phyloP scores from a whole-genome alignment of 2,888 invertebrate species.

The Chironomus tentans region DNA sequence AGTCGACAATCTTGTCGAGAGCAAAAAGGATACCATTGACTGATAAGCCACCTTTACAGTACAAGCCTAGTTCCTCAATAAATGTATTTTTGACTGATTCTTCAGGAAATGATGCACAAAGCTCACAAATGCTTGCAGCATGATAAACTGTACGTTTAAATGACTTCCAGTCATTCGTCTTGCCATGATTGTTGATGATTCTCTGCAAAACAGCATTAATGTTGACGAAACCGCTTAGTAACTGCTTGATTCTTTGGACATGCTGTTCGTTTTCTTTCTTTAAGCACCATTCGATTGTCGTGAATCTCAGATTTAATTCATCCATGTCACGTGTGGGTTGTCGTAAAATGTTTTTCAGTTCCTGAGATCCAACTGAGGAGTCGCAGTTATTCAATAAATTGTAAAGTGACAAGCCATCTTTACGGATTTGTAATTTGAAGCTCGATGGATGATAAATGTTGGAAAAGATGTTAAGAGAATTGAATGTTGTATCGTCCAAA shows the following conservation, averaged over 20 bases:
- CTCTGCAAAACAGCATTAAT: slow-evolving; percentile 27
- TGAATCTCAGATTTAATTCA: slow-evolving; percentile 28
- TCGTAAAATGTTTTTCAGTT: slow-evolving; percentile 28
- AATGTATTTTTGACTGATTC: not conserved
- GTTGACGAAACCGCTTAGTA: slow-evolving; percentile 28
- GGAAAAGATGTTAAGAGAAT: slow-evolving; percentile 57
- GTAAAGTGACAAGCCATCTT: slow-evolving; percentile 46
- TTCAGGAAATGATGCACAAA: slow-evolving; percentile 14
- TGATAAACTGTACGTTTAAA: slow-evolving; percentile 29
- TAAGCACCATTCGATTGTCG: slow-evolving; percentile 30
- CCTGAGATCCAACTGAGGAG: slow-evolving; percentile 29
- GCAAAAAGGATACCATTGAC: slow-evolving; percentile 27
- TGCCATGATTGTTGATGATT: slow-evolving; percentile 27
- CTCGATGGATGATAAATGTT: slow-evolving; percentile 53
- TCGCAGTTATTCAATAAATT: slow-evolving; percentile 29
- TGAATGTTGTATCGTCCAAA: slow-evolving; percentile 51
- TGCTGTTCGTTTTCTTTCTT: slow-evolving; percentile 14
- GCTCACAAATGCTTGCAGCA: slow-evolving; percentile 28
- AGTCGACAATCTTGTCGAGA: slow-evolving; percentile 30
- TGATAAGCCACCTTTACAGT: not conserved
- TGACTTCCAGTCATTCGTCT: slow-evolving; percentile 28
- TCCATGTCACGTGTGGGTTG: slow-evolving; percentile 29
- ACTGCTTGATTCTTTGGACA: slow-evolving; percentile 22
- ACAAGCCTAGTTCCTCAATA: slow-evolving; percentile 26
- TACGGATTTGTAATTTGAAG: slow-evolving; percentile 46